A percentile compares a stretch with the other conserved stretches of the same genome.
Conservation (phyloP, 2,888 invertebrate species). For the Sphecodes monilicornis region DNA sequence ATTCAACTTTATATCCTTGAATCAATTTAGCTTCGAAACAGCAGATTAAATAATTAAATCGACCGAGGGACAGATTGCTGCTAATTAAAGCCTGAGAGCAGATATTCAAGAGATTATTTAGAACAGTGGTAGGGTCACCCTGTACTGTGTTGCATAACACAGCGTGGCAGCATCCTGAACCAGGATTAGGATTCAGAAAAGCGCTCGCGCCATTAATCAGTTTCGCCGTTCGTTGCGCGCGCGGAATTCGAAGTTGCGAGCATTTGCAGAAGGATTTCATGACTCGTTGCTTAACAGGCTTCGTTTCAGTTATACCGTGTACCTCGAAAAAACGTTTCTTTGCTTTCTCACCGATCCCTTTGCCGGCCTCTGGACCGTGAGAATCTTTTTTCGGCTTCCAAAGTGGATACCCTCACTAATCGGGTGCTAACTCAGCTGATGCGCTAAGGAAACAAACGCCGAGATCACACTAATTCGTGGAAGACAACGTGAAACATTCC, state of each 20-base stretch:
- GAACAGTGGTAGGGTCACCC: background rate
- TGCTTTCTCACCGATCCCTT: conserved; percentile 52
- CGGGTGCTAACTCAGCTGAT: conserved; percentile 65
- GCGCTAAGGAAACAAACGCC: conserved; percentile 51
- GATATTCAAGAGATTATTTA: background rate
- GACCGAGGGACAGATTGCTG: background rate
- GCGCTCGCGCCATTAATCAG: conserved; percentile 14
- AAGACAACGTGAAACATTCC: conserved; percentile 8
- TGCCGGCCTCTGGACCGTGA: conserved; percentile 49
- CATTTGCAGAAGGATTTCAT: background rate
- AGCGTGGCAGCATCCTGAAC: background rate
- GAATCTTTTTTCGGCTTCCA: conserved; percentile 53
- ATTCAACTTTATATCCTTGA: too few species aligned
- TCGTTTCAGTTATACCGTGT: background rate
- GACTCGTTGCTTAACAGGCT: conserved; percentile 12
- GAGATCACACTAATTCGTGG: conserved; percentile 51
- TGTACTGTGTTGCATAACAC: conserved; percentile 16
- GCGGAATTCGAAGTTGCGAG: background rate
- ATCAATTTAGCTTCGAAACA: too few species aligned
- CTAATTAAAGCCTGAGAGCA: background rate
- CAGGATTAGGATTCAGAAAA: conserved; percentile 25
- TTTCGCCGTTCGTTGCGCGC: background rate
- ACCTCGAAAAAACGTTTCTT: conserved; percentile 42
- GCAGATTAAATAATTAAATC: background rate
- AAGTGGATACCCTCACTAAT: conserved; percentile 53